Percentiles rank a stretch among this genome's conserved stretches.
Conservation (phyloP, 2,888 invertebrate genomes). For the Cecidostiba fungosa region DNA sequence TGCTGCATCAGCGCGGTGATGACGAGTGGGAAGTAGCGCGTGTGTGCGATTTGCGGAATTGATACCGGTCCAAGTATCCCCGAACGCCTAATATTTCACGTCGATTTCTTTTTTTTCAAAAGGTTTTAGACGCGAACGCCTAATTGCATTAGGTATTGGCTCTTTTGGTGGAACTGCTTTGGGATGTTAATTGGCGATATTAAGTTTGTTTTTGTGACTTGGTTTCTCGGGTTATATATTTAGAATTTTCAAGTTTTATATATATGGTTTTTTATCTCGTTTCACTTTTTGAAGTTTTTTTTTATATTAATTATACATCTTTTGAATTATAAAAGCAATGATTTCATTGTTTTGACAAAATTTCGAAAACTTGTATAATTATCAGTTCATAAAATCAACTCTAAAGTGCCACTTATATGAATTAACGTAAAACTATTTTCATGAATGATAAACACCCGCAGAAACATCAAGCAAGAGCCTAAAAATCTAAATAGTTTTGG, state of each 20-base stretch:
- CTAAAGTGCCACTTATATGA: background rate
- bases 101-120: background rate
- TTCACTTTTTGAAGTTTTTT: too few relatives aligned
- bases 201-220: too few relatives aligned
- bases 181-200: too few relatives aligned
- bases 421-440: background rate
- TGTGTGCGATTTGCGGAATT: background rate
- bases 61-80: conserved; percentile 13
- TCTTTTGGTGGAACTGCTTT: too few relatives aligned
- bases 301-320: too few relatives aligned
- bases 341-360: background rate
- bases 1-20: background rate
- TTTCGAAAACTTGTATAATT: background rate
- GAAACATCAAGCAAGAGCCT: background rate
- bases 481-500: conserved; percentile 7
- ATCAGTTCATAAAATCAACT: background rate
- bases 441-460: background rate
- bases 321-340: too few relatives aligned
- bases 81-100: background rate
- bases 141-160: background rate
- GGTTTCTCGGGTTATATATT: too few relatives aligned
- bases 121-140: background rate
- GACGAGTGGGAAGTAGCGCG: background rate
- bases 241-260: too few relatives aligned
- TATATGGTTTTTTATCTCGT: too few relatives aligned